Conservation (phyloP, 64 coral and sea anemone genomes). For the Pachyseris speciosa region DNA sequence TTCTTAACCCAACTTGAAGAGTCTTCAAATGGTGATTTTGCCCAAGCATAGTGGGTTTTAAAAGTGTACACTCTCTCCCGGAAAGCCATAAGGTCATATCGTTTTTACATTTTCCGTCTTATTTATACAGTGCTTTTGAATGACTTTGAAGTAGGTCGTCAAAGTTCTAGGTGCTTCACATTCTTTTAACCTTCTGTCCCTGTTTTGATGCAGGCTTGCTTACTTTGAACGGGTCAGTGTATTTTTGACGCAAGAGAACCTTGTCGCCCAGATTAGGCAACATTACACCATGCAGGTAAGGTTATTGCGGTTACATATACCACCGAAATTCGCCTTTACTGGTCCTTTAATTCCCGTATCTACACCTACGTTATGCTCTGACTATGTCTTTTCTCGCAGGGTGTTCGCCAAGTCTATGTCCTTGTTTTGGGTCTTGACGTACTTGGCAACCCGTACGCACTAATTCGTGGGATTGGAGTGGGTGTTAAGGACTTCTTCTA, state of each 20-base stretch:
- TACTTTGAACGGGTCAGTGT: conserved; percentile 90
- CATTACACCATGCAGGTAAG: conserved; percentile 97
- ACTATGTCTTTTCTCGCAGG: conserved; percentile 42
- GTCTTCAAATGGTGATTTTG: too few relatives aligned
- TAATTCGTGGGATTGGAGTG: conserved; percentile 84
- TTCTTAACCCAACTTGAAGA: too few relatives aligned
- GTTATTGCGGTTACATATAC: too few relatives aligned
- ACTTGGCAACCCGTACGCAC: conserved; percentile 92
- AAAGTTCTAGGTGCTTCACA: neutral
- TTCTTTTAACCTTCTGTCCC: neutral
- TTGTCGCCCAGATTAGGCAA: conserved; percentile 68
- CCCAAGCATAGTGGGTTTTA: too few relatives aligned
- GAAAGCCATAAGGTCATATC: too few relatives aligned
- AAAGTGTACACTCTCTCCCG: too few relatives aligned
- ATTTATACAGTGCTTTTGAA: too few relatives aligned
- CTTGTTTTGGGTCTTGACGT: conserved; percentile 94
- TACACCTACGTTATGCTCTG: neutral
- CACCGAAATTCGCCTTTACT: too few relatives aligned
- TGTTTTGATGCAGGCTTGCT: conserved; percentile 71
- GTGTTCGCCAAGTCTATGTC: conserved; percentile 91
- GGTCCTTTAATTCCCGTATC: too few relatives aligned
- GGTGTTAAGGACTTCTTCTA: conserved; percentile 96
- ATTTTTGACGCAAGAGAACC: conserved; percentile 84
- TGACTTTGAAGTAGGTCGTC: too few relatives aligned
- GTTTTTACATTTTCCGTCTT: too few relatives aligned